These are phyloP conservation scores for Acrocera orbiculus DNA, from an alignment of 2,888 invertebrate genomes.

Conservation along the genomic window DNA sequence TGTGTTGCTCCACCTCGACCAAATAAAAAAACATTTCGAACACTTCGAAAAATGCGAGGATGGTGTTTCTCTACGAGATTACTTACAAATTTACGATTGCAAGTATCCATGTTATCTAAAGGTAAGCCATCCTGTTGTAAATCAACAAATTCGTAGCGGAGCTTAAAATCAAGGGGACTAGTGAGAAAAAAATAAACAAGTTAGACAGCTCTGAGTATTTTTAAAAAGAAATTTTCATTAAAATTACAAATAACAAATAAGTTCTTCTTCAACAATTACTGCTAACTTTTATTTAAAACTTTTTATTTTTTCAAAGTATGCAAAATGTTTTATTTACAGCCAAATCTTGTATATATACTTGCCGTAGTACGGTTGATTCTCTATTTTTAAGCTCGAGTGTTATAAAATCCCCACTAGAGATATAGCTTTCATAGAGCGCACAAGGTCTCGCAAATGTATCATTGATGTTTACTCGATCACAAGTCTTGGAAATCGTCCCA, in stretches of 20 bases:
- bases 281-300: too few relatives aligned
- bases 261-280: too few relatives aligned
- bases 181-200: slow-evolving; percentile 11
- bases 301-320: not conserved
- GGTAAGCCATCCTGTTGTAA: slow-evolving; percentile 70
- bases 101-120: slow-evolving; percentile 45
- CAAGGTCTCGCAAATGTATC: slow-evolving; percentile 49
- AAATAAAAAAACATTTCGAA: slow-evolving; percentile 67
- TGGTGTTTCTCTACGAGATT: slow-evolving; percentile 35
- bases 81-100: slow-evolving; percentile 60
- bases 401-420: slow-evolving; percentile 63
- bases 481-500: slow-evolving; percentile 63
- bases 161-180: slow-evolving; percentile 69
- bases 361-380: slow-evolving; percentile 45
- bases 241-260: too few relatives aligned
- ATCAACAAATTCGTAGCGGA: slow-evolving; percentile 77
- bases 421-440: slow-evolving; percentile 61
- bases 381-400: slow-evolving; percentile 62
- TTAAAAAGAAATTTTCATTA: too few relatives aligned
- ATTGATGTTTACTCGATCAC: slow-evolving; percentile 59
- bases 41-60: slow-evolving; percentile 61
- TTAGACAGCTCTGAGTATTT: too few relatives aligned
- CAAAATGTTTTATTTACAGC: not conserved
- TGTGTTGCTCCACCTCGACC: slow-evolving; percentile 70
- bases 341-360: not conserved